Conservation (phyloP, 1,140 invertebrate genomes). For the Helicoverpa armigera region DNA sequence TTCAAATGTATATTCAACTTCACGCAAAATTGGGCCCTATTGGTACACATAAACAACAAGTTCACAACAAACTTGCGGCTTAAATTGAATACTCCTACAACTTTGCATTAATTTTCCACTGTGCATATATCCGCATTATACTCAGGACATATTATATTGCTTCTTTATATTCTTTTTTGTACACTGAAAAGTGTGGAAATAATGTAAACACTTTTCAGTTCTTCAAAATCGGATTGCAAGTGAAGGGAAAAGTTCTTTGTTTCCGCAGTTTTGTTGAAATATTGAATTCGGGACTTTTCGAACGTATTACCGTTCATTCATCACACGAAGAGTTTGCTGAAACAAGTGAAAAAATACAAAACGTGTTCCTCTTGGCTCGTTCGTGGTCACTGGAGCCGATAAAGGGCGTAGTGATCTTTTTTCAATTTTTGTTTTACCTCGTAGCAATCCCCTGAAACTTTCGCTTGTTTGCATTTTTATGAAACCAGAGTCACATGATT, state of each 20-base stretch:
- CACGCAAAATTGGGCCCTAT: constrained; percentile 33
- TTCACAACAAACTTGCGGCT: constrained; percentile 28
- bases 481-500: too few species aligned
- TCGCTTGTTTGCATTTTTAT: constrained; percentile 16
- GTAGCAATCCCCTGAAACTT: constrained; percentile 32
- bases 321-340: constrained; percentile 14
- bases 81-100: constrained; percentile 15
- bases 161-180: not conserved
- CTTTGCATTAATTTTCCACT: constrained; percentile 25
- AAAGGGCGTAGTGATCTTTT: constrained; percentile 15
- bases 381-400: constrained; percentile 20
- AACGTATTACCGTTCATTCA: constrained; percentile 33
- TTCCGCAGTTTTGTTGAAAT: constrained; percentile 13
- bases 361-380: not conserved
- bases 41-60: constrained; percentile 29
- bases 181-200: not conserved
- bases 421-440: not conserved
- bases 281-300: constrained; percentile 31
- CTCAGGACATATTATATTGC: not conserved
- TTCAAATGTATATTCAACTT: constrained; percentile 41
- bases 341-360: constrained; percentile 29
- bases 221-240: constrained; percentile 5
- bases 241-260: constrained; percentile 16
- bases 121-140: not conserved
- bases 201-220: not conserved